These are phyloP conservation scores for Drosophila meridiana DNA, from an alignment of 2,888 invertebrate species.

Conservation along the genomic window DNA sequence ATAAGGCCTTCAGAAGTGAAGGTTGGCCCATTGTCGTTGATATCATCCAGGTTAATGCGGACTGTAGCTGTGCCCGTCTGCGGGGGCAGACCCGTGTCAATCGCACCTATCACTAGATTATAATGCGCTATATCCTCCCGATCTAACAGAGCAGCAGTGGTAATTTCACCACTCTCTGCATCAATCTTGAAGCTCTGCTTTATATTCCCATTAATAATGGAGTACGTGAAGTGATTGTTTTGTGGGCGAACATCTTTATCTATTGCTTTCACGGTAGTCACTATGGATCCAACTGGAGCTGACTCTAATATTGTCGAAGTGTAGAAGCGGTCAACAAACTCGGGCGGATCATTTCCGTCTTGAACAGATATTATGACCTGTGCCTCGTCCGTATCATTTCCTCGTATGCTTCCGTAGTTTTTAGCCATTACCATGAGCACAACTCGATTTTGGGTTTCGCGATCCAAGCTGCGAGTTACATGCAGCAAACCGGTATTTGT, in stretches of 20 bases:
- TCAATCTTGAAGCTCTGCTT: constrained; percentile 95
- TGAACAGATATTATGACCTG: constrained; percentile 97
- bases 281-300: constrained; percentile 89
- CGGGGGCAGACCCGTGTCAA: constrained; percentile 94
- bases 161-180: constrained; percentile 93
- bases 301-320: constrained; percentile 93
- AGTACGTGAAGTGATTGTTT: constrained; percentile 96
- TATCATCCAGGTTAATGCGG: constrained; percentile 91
- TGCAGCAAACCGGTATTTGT: constrained; percentile 93
- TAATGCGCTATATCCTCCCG: constrained; percentile 92
- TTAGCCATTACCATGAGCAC: constrained; percentile 97
- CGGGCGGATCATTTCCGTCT: constrained; percentile 98
- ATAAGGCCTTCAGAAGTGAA: constrained; percentile 90
- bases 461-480: constrained; percentile 92
- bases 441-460: constrained; percentile 95
- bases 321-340: constrained; percentile 92
- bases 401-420: constrained; percentile 96
- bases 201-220: constrained; percentile 93
- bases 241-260: constrained; percentile 96
- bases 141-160: constrained; percentile 91
- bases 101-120: constrained; percentile 92
- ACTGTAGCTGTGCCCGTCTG: constrained; percentile 96
- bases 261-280: constrained; percentile 92
- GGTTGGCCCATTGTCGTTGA: constrained; percentile 97
- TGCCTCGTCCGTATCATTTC: constrained; percentile 98